Evolutionary conservation across 2,797 vertebrate genomes (phyloP), one percentile per base, ranked within the genome.

Genomic region (Fistularia tabacaria): DNA sequence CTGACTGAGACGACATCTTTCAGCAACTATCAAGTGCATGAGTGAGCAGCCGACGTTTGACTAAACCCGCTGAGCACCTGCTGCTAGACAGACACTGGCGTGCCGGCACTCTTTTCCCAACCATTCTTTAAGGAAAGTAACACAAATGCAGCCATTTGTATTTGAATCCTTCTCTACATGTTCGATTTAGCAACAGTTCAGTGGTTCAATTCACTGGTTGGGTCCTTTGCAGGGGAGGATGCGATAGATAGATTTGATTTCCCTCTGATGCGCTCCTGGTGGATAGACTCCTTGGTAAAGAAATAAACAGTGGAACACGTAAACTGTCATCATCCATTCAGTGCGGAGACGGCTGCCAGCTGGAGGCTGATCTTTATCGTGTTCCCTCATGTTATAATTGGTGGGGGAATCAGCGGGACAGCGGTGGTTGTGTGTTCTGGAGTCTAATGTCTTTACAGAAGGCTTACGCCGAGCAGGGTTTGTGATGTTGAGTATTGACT

Each of bases 1-100:
- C 54, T 10, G 49, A 71, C 57, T 36, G 62, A 76, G 62, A 66
- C 51, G 40, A 51, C 60, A 8, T 67, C 74, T 73, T 73, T 80
- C 75, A 81, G 49, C 59, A 66, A 43, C 67, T 56, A 53, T 82
- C 79, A 69, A 64, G 56, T 61, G 77, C 76, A 62, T 68, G 72
- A 80, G 57, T 57, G 80, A 77, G 54, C 61, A 63, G 56, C 57
- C 71, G 69, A 77, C 37, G 9, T 46, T 54, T 57, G 61, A 58
- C 9, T 71, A 63, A 51, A 41, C 59, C 42, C 51, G 66, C 38
- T 52, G 36, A 61, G 46, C 72, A 78, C 63, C 71, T 80, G 78
- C 62, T 76, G 54, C 3, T 54, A 66, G 46, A 37, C 2, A 59
- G 51, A 48, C n/a, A 15, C 25, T 42, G 45, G 46, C 13, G 46